phyloP scores from a whole-genome alignment of 2,888 invertebrate genomes.

The Tenthredo amoena region DNA sequence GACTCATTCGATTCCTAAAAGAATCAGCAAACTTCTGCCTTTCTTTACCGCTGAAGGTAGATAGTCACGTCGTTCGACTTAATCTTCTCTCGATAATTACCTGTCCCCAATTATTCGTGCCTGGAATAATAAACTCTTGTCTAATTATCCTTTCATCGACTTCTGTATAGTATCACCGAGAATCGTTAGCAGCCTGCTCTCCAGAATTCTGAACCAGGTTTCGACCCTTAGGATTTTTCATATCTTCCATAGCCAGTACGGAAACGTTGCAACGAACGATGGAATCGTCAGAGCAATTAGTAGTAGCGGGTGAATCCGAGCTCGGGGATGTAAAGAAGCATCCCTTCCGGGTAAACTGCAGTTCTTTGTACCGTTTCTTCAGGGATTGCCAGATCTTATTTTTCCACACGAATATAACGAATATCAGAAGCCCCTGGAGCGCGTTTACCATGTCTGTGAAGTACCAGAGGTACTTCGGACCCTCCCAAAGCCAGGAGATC shows the following conservation, averaged over 20 bases:
- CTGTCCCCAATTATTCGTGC: too few relatives aligned
- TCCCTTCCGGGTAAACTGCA: background rate
- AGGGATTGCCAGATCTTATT: conserved; percentile 83
- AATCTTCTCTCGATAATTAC: too few relatives aligned
- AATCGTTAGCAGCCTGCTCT: background rate
- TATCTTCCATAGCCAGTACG: background rate
- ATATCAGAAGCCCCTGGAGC: conserved; percentile 85
- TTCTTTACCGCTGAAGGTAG: too few relatives aligned
- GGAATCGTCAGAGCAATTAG: background rate
- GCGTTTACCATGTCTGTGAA: conserved; percentile 85
- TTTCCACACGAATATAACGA: conserved; percentile 88
- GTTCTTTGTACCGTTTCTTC: conserved; percentile 80
- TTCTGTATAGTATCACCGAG: background rate
- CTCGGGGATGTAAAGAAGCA: background rate
- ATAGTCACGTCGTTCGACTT: too few relatives aligned
- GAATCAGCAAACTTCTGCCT: too few relatives aligned
- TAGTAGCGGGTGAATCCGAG: background rate
- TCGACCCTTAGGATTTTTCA: background rate
- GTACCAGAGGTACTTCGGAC: conserved; percentile 80
- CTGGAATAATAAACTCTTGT: background rate
- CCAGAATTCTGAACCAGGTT: background rate
- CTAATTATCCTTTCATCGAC: background rate
- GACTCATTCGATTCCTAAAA: too few relatives aligned
- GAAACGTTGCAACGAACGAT: background rate
- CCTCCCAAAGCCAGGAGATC: conserved; percentile 84